Percentiles rank a stretch among this genome's conserved stretches.
Evolutionary conservation across 2,888 invertebrate genomes (phyloP).

Genomic region (Linnaemya tessellans): DNA sequence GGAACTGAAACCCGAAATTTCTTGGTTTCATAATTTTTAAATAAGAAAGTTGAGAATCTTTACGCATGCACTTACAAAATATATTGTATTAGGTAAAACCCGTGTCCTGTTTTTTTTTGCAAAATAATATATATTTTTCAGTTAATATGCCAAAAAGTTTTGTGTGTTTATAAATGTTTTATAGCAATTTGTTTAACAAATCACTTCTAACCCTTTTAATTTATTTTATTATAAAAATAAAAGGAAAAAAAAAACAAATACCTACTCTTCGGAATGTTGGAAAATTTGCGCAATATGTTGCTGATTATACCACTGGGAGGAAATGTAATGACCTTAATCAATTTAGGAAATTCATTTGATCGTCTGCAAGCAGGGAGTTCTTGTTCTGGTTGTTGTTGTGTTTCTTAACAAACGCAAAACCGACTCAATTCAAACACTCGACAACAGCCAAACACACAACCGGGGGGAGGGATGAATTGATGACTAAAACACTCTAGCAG

Average conservation of each 20-base stretch:
- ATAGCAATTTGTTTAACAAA: constrained; percentile 58
- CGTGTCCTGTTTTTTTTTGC: too few species aligned
- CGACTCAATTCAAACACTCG: constrained; percentile 33
- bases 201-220: constrained; percentile 53
- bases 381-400: background rate
- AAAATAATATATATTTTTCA: too few species aligned
- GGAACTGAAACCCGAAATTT: too few species aligned
- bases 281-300: constrained; percentile 71
- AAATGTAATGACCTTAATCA: constrained; percentile 73
- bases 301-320: constrained; percentile 72
- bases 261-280: background rate
- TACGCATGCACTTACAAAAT: too few species aligned
- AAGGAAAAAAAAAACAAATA: background rate
- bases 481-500: constrained; percentile 25
- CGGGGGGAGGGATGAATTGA: constrained; percentile 45
- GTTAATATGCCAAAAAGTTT: background rate
- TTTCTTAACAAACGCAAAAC: constrained; percentile 10
- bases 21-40: too few species aligned
- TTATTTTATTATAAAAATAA: constrained; percentile 19
- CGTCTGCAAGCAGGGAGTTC: constrained; percentile 28
- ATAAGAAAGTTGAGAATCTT: too few species aligned
- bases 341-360: constrained; percentile 69
- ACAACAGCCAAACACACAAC: background rate
- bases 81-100: too few species aligned
- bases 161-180: constrained; percentile 51